Percentiles rank a stretch among this genome's conserved stretches.
phyloP scores from a whole-genome alignment of 2,113 vertebrate species.

The Seriola rivoliana region DNA sequence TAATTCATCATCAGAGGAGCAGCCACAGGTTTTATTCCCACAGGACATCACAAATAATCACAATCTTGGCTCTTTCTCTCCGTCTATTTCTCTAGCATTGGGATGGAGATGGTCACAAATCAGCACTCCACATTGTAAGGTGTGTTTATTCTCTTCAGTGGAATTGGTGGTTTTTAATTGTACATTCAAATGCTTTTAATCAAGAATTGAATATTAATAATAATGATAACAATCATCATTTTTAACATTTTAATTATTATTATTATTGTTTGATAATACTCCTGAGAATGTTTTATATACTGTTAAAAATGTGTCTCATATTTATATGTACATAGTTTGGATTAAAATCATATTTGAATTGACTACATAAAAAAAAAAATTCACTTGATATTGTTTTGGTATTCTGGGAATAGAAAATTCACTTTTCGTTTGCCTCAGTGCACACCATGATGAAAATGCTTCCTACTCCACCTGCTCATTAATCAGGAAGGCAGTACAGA shows the following conservation, averaged over 20 bases:
- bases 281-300: not conserved
- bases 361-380: not conserved
- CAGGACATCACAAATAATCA: conserved; percentile 30
- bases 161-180: not conserved
- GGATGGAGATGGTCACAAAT: not conserved
- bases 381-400: conserved; percentile 13
- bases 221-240: not conserved
- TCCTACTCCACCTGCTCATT: conserved; percentile 81
- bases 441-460: conserved; percentile 73
- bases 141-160: not conserved
- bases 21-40: conserved; percentile 13
- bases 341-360: conserved; percentile 17
- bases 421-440: conserved; percentile 64
- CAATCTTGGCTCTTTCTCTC: conserved; percentile 2
- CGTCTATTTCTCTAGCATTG: not conserved
- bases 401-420: conserved; percentile 44
- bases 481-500: conserved; percentile 79
- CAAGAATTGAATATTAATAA: not conserved
- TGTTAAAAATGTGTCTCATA: not conserved
- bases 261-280: not conserved
- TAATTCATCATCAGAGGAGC: conserved; percentile 16
- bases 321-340: not conserved
- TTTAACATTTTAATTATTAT: no score
- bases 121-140: not conserved
- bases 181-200: not conserved